These are phyloP conservation scores for Helleia helle DNA, from an alignment of 2,888 invertebrate species.

Conservation along the genomic window DNA sequence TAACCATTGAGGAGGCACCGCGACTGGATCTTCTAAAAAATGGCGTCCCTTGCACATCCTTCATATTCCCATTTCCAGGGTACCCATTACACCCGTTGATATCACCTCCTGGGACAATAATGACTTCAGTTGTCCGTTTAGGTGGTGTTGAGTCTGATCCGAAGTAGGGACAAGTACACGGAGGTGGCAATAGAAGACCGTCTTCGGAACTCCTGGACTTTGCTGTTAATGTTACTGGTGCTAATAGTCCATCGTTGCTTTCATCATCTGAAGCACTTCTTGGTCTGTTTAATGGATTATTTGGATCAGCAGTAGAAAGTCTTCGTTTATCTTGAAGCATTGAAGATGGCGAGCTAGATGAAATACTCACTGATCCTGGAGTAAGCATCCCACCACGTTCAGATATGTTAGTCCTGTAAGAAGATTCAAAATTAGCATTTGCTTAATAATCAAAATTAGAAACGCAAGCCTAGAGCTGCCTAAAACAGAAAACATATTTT, in stretches of 20 bases:
- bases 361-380: slow-evolving; percentile 59
- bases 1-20: slow-evolving; percentile 84
- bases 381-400: slow-evolving; percentile 62
- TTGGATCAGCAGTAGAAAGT: slow-evolving; percentile 48
- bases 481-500: no score
- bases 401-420: slow-evolving; percentile 52
- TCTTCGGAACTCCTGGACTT: slow-evolving; percentile 65
- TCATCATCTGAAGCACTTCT: slow-evolving; percentile 62
- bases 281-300: slow-evolving; percentile 47
- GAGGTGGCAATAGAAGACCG: slow-evolving; percentile 78
- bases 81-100: slow-evolving; percentile 58
- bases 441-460: no score
- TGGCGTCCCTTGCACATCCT: slow-evolving; percentile 54
- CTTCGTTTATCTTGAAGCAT: slow-evolving; percentile 58
- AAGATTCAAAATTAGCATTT: no score
- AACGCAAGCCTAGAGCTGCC: no score
- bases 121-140: slow-evolving; percentile 58
- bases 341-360: slow-evolving; percentile 63
- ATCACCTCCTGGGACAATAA: slow-evolving; percentile 72
- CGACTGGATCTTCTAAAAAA: slow-evolving; percentile 69
- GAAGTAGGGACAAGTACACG: slow-evolving; percentile 88
- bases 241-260: slow-evolving; percentile 51
- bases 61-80: slow-evolving; percentile 43
- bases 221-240: slow-evolving; percentile 47
- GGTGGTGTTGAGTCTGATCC: slow-evolving; percentile 78